A percentile compares a stretch with the other conserved stretches of the same genome.
phyloP scores from a whole-genome alignment of 2,113 vertebrate species.

The Channa argus region DNA sequence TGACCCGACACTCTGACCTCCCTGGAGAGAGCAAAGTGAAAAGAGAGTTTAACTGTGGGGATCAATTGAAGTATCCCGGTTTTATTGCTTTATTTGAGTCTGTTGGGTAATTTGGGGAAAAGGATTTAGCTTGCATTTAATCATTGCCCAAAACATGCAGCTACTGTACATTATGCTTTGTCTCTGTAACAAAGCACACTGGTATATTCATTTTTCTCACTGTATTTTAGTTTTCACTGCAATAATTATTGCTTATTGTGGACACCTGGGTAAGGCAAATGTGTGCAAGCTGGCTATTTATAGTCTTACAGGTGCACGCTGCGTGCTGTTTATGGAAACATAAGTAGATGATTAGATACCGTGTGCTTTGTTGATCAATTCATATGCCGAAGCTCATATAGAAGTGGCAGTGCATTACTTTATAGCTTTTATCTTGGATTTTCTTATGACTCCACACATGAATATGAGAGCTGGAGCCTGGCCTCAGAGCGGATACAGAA shows the following conservation, averaged over 20 bases:
- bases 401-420: slow-evolving; percentile 3
- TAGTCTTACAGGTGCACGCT: slow-evolving; percentile 25
- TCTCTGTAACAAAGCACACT: not conserved
- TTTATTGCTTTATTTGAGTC: slow-evolving; percentile 41
- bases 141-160: slow-evolving; percentile 30
- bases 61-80: slow-evolving; percentile 54
- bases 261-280: slow-evolving; percentile 26
- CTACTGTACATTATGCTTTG: not conserved
- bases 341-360: slow-evolving; percentile 25
- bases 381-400: slow-evolving; percentile 29
- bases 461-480: slow-evolving; percentile 22
- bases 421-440: slow-evolving; percentile 43
- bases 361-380: slow-evolving; percentile 33
- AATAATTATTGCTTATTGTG: slow-evolving; percentile 24
- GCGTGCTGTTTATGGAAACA: slow-evolving; percentile 17
- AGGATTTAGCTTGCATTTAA: slow-evolving; percentile 36
- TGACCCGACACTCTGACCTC: slow-evolving; percentile 63
- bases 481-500: slow-evolving; percentile 39
- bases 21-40: slow-evolving; percentile 52
- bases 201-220: not conserved
- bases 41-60: slow-evolving; percentile 59
- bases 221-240: slow-evolving; percentile 14
- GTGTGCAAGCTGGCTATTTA: slow-evolving; percentile 6
- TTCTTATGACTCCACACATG: slow-evolving; percentile 33
- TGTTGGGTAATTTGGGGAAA: slow-evolving; percentile 34